Evolutionary conservation across 2,113 vertebrate species (phyloP).

Genomic region (Nansenia antarctica): DNA sequence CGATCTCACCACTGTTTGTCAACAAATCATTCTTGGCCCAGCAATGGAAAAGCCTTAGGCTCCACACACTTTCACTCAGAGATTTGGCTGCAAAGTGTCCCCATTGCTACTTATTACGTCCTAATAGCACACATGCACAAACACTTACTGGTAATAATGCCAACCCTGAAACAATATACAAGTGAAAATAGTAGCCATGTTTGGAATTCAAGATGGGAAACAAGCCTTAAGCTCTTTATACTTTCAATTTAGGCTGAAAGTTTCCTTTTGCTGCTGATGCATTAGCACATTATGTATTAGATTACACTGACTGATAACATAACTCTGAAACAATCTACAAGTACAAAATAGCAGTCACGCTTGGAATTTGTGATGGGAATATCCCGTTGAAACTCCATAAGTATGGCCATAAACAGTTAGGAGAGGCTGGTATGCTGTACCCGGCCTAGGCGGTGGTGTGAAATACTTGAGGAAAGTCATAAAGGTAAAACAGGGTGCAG

Average conservation of each 20-base stretch:
- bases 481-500: not conserved
- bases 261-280: too few species aligned
- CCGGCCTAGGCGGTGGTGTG: not conserved
- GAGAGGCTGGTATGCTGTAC: not conserved
- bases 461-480: constrained; percentile 12
- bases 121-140: constrained; percentile 7
- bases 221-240: too few species aligned
- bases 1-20: constrained; percentile 58
- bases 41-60: constrained; percentile 28
- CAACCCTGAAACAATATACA: not conserved
- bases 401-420: not conserved
- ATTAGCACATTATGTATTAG: too few species aligned
- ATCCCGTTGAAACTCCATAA: not conserved
- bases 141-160: not conserved
- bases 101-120: not conserved
- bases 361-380: not conserved
- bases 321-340: not conserved
- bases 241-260: too few species aligned
- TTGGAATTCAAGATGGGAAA: not conserved
- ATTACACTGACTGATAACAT: not conserved
- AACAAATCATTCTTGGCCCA: constrained; percentile 29
- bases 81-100: not conserved
- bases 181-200: not conserved
- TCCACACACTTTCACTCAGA: not conserved
- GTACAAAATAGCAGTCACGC: not conserved